Percentiles rank a stretch among this genome's conserved stretches.
Conservation (phyloP, 1,140 invertebrate genomes). For the Tetramorium parvispinum region DNA sequence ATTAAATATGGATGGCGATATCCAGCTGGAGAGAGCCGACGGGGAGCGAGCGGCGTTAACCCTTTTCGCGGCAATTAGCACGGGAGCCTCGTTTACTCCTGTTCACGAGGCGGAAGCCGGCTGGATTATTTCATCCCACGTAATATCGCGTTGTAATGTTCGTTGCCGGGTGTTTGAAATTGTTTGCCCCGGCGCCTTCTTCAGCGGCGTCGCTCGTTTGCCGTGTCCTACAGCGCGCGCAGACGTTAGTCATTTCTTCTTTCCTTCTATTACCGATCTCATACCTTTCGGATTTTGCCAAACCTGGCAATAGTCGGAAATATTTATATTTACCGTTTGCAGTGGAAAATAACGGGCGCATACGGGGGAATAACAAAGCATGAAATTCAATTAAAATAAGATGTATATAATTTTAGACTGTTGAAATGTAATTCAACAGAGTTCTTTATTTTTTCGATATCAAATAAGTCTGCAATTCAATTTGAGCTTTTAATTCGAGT, state of each 20-base stretch:
- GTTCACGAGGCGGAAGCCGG: slow-evolving; percentile 79
- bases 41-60: slow-evolving; percentile 78
- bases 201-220: slow-evolving; percentile 76
- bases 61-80: slow-evolving; percentile 84
- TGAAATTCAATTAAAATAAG: not conserved
- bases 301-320: not conserved
- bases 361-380: not conserved
- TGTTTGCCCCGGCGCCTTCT: slow-evolving; percentile 79
- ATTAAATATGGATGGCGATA: slow-evolving; percentile 85
- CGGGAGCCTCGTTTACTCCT: slow-evolving; percentile 82
- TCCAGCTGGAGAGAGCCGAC: slow-evolving; percentile 64
- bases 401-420: not conserved
- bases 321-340: not conserved
- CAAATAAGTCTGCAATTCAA: not conserved
- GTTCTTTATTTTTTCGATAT: not conserved
- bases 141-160: slow-evolving; percentile 85
- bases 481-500: not conserved
- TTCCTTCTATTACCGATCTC: slow-evolving; percentile 17
- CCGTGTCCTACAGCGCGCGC: slow-evolving; percentile 68
- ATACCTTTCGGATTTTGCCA: slow-evolving; percentile 12
- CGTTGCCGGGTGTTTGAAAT: slow-evolving; percentile 83
- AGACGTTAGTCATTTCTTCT: slow-evolving; percentile 59
- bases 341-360: not conserved
- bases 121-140: slow-evolving; percentile 84
- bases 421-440: not conserved